Evolutionary conservation across 1,140 invertebrate genomes (phyloP), one percentile per base, ranked within the genome.

Genomic region (Nymphalis io): DNA sequence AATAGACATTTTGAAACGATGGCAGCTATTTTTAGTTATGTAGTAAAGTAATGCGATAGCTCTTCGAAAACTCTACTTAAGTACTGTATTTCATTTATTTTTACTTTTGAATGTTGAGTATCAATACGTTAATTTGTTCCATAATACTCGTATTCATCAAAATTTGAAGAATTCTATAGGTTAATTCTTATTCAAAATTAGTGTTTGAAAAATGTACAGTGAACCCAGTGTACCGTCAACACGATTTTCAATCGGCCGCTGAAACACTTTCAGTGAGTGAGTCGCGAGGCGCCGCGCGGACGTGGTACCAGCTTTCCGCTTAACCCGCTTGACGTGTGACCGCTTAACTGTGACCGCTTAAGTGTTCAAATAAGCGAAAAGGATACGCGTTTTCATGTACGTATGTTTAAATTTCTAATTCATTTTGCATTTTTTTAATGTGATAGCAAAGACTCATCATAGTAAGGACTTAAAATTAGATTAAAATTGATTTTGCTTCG

Each of bases 201-300:
- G 18, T 48, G 8, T 48, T 18, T 20, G 11, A 18, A 61, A 27
- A 21, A 39, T 65, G 11, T 40, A 55, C 15, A 10, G 15, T n/a
- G 23, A 40, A 23, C 53, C 38, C 15, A 46, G 60, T 69, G 68
- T 69, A 27, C 21, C 40, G 20, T 4, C 60, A 62, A 12, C 51
- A 13, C 44, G 20, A 11, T 27, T 4, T 23, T 2, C 51, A 53
- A 57, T 60, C 46, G 68, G 21, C 53, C 53, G 55, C 68, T 69
- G 68, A 69, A 69, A 69, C 68, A 69, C 59, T 69, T 62, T 62
- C 68, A 69, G 68, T 69, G 60, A 48, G 60, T 62, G 68, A 61
- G 68, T 40, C 15, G 68, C 60, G 68, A 38, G 38, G 16, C 60
- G 40, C 53, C 48, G 67, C 21, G 38, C 59, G 46, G 60, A 60